A percentile compares a stretch with the other conserved stretches of the same genome.
These are phyloP conservation scores for Rhagologus leucostigma DNA, from an alignment of 2,113 vertebrate genomes.

Conservation along the genomic window DNA sequence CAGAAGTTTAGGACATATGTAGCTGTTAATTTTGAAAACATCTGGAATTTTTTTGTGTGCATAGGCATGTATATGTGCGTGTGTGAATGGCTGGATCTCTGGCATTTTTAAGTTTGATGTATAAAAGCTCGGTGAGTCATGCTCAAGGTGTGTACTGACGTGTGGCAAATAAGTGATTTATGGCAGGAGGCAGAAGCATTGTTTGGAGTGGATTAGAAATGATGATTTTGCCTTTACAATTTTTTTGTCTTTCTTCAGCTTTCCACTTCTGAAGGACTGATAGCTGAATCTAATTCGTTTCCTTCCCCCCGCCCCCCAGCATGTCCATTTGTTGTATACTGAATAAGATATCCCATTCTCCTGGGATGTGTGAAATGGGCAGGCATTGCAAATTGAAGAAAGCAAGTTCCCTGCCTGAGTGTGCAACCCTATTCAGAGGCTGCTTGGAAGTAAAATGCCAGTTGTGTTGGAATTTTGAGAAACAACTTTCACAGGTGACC, in stretches of 20 bases:
- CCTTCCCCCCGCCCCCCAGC: fast-evolving
- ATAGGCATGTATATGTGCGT: background rate
- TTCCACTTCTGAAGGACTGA: background rate
- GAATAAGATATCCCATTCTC: slow-evolving; percentile 35
- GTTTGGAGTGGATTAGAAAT: background rate
- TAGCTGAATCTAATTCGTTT: background rate
- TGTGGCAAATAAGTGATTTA: slow-evolving; percentile 23
- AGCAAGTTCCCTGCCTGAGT: slow-evolving; percentile 16
- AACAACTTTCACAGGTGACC: slow-evolving; percentile 61
- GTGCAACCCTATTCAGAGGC: slow-evolving; percentile 42
- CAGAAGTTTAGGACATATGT: slow-evolving; percentile 57
- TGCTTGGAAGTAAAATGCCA: slow-evolving; percentile 54
- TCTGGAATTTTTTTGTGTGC: slow-evolving; percentile 32
- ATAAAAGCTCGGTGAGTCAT: background rate
- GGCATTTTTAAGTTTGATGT: slow-evolving; percentile 21
- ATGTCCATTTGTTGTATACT: slow-evolving; percentile 1
- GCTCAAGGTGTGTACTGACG: background rate
- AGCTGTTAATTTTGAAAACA: slow-evolving; percentile 74
- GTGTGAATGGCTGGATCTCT: slow-evolving; percentile 34
- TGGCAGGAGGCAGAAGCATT: background rate
- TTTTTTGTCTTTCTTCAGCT: background rate
- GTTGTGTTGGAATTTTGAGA: slow-evolving; percentile 64
- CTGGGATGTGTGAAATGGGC: slow-evolving; percentile 29
- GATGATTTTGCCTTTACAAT: background rate
- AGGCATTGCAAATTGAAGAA: slow-evolving; percentile 67